Base-by-base conservation (phyloP, 1,140 invertebrate genomes). In the Zaprionus ornatus region DNA sequence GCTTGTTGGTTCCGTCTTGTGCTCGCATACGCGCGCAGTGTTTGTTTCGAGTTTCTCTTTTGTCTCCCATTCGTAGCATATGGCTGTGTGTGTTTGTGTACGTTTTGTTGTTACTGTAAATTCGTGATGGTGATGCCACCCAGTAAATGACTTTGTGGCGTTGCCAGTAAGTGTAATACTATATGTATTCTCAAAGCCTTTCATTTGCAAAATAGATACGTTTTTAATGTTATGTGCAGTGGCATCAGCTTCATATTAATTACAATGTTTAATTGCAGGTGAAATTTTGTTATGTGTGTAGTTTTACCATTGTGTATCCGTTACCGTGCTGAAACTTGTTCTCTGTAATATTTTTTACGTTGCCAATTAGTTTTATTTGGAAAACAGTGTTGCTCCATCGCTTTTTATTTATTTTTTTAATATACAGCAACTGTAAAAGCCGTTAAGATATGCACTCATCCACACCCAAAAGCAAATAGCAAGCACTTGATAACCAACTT, bases 361-460 rank as follows among this genome's bases (percentile, higher is more conserved):
- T 76, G 74, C 75, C 71, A 57, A 48, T 55, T 32, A 23, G 21
- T 10, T 50, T 50, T 50, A 23, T 50, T 21, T 50, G 13, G 12
- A 45, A 52, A 45, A 29, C 37, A 64, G 50, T 73, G 52, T 64
- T 13, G n/a, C 42, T 74, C 19, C 23, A 15, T 65, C 27, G 17
- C 37, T 72, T 69, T 63, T 64, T 67, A 62, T 70, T 64, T 61
- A 71, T 68, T 37, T 72, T 69, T 29, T 50, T 54, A 59, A 74
- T 54, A 21, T 52, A 74, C 69, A 87, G 76, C 77, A 63, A 77
- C 76, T 72, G 21, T 83, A 68, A 91, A 90, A 91, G 83, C 79
- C 59, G 78, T 91, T 77, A 90, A 91, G 76, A 85, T 91, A 65
- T 77, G 90, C 70, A 84, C 83, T 60, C 78, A 86, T 73, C 74